Percentiles rank a stretch among this genome's conserved stretches.
These are phyloP conservation scores for Pipra filicauda DNA, from an alignment of 2,113 vertebrate species.

Conservation along the genomic window DNA sequence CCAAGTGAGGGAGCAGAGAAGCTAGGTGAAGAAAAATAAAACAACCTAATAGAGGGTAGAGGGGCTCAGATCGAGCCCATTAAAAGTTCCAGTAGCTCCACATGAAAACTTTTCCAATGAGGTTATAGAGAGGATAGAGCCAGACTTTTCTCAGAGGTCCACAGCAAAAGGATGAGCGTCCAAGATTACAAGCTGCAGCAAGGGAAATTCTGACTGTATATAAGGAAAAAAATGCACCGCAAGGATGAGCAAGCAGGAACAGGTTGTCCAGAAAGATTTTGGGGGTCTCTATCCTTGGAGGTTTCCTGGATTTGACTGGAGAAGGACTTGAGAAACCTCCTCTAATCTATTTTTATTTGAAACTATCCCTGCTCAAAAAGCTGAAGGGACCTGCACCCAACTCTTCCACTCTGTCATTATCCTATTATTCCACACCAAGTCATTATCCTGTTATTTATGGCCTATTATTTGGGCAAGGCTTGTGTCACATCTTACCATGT, in stretches of 20 bases:
- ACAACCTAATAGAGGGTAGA: not conserved
- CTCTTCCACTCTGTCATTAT: not conserved
- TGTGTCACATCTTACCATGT: rapidly evolving
- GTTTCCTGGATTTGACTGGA: not conserved
- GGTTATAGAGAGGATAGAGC: not conserved
- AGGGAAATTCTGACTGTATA: not conserved
- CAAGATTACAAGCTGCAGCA: not conserved
- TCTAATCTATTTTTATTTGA: not conserved
- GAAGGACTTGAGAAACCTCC: not conserved
- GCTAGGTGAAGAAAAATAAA: not conserved
- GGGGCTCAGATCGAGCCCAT: not conserved
- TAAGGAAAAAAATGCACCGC: not conserved
- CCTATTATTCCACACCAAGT: not conserved
- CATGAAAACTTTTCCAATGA: not conserved
- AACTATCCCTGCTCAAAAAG: not conserved
- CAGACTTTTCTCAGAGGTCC: not conserved
- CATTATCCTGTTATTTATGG: not conserved
- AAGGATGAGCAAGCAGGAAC: not conserved
- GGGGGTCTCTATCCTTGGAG: not conserved
- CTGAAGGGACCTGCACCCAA: not conserved
- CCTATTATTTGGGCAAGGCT: not conserved
- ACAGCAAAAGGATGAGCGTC: not conserved
- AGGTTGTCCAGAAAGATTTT: not conserved
- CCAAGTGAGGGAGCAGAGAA: not conserved
- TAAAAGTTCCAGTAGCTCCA: not conserved